These are phyloP conservation scores for Plebejus anna DNA, from an alignment of 2,888 invertebrate species.

Conservation along the genomic window DNA sequence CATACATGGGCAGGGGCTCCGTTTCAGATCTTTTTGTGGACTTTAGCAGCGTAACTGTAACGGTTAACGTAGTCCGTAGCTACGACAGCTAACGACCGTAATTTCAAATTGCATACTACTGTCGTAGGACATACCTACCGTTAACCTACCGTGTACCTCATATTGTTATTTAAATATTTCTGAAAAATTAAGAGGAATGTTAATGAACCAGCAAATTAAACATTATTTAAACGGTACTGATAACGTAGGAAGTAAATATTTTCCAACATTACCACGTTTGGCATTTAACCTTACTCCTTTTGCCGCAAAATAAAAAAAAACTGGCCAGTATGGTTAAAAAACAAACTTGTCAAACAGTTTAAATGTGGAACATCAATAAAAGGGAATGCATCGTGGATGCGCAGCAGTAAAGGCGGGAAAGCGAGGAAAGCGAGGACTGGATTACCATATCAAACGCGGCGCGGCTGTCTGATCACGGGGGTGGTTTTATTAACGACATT, in stretches of 20 bases:
- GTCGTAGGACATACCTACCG: too few relatives aligned
- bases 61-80: too few relatives aligned
- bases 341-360: background rate
- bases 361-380: slow-evolving; percentile 26
- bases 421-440: slow-evolving; percentile 58
- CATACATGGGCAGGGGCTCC: background rate
- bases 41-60: too few relatives aligned
- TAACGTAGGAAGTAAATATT: background rate
- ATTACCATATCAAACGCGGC: slow-evolving; percentile 74
- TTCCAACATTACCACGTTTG: too few relatives aligned
- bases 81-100: too few relatives aligned
- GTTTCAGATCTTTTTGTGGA: too few relatives aligned
- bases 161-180: too few relatives aligned
- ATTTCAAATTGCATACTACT: too few relatives aligned
- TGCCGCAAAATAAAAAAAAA: background rate
- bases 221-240: too few relatives aligned
- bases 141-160: too few relatives aligned
- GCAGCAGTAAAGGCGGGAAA: slow-evolving; percentile 39
- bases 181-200: too few relatives aligned
- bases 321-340: background rate
- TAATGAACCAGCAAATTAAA: too few relatives aligned
- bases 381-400: slow-evolving; percentile 31
- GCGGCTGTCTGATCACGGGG: slow-evolving; percentile 30
- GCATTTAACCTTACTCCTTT: background rate
- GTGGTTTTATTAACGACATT: slow-evolving; percentile 9